phyloP scores from a whole-genome alignment of 2,888 invertebrate species.

The Cyrtodaria siliqua region DNA sequence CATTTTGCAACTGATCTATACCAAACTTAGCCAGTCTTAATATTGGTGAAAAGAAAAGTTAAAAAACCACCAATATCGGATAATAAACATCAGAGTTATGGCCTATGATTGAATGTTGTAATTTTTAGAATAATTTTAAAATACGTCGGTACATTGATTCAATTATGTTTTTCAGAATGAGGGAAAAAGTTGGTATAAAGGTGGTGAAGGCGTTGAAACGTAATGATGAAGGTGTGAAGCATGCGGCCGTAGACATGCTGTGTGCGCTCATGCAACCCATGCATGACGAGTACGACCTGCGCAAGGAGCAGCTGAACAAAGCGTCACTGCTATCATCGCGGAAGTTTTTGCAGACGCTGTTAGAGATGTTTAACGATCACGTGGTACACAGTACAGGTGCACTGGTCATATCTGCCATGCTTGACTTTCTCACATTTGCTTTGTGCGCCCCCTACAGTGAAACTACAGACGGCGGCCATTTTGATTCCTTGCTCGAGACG shows the following conservation, averaged over 20 bases:
- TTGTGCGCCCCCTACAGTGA: conserved; percentile 99
- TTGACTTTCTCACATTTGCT: conserved; percentile 99
- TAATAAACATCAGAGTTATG: too few species aligned
- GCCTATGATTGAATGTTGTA: too few species aligned
- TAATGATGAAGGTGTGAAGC: conserved; percentile 95
- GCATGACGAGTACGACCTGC: conserved; percentile 96
- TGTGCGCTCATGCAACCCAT: conserved; percentile 99
- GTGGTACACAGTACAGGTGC: conserved; percentile 98
- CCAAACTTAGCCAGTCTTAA: too few species aligned
- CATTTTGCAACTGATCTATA: too few species aligned
- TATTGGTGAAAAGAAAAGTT: too few species aligned
- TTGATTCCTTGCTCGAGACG: conserved; percentile 95
- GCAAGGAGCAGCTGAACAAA: conserved; percentile 99
- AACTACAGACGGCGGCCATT: conserved; percentile 92
- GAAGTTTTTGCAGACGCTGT: conserved; percentile 95
- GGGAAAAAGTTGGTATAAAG: conserved; percentile 97
- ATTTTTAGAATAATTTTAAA: too few species aligned
- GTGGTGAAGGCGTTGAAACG: conserved; percentile 96
- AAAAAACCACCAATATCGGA: too few species aligned
- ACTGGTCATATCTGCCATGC: conserved; percentile 97
- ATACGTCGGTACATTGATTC: too few species aligned
- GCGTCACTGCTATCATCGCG: conserved; percentile 96
- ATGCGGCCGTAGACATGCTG: conserved; percentile 98
- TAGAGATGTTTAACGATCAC: conserved; percentile 98
- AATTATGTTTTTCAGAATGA: conserved; percentile 90